Evolutionary conservation across 2,797 vertebrate species (phyloP), one percentile per base, ranked within the genome.

Genomic region (Sebastiscus albofasciatus): DNA sequence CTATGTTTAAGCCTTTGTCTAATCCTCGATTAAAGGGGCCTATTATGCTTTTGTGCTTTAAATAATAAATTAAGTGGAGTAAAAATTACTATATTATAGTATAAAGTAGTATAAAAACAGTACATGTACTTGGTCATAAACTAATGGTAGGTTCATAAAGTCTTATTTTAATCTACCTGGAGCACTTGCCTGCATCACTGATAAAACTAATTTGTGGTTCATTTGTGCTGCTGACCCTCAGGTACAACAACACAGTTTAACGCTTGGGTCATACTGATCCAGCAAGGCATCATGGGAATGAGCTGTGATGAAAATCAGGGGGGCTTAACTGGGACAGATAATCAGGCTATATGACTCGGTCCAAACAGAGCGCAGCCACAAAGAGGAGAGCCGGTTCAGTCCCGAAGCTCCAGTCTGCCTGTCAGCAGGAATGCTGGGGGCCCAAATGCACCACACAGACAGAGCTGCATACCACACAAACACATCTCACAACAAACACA

Each of bases 351-450:
- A 83, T 90, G 91, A 92, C 88, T 93, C 91, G 90, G 89, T 90
- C 93, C 90, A 92, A 90, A 92, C 84, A 87, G 62, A 83, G 81
- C 10, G 18, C 24, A 66, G 72, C 82, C 76, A 93, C 92, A 93
- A 93, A 93, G 87, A 85, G 84, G 54, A 82, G 89, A 87, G 78
- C 79, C 54, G 42, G 80, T 83, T 88, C 72, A 77, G 82, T 29
- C 76, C 61, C 16, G 49, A 75, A 81, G 88, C 89, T 79, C 39
- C 82, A 81, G 87, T 87, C 86, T 91, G 94, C 90, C 86, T 88
- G 94, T 94, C 94, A 94, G 93, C 94, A 94, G 84, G 87, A 94
- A 90, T 91, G 65, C 68, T 22, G 78, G 79, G 79, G 83, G 83
- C 76, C 75, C 77, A 20, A 75, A 86, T 61, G 54, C 31, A 77